These are phyloP conservation scores for Octodonta nipae DNA, from an alignment of 2,888 invertebrate genomes.

Conservation along the genomic window DNA sequence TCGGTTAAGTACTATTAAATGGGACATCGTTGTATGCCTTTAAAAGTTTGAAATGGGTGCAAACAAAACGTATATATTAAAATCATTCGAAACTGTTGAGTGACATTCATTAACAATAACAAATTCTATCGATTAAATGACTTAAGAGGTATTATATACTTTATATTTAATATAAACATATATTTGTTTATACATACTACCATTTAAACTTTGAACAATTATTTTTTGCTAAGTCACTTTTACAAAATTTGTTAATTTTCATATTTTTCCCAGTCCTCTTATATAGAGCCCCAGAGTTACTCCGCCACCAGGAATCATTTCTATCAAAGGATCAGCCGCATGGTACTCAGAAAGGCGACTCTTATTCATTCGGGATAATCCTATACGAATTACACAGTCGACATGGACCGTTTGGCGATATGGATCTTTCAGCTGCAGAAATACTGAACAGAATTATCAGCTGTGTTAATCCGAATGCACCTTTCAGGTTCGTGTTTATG, in stretches of 20 bases:
- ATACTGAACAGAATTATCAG: constrained; percentile 48
- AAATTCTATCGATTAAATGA: too few relatives aligned
- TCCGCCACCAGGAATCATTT: constrained; percentile 39
- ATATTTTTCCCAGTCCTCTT: constrained; percentile 45
- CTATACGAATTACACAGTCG: constrained; percentile 79
- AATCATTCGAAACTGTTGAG: too few relatives aligned
- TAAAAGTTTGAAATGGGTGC: too few relatives aligned
- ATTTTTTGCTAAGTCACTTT: too few relatives aligned
- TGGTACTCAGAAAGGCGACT: constrained; percentile 65
- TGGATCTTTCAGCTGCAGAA: constrained; percentile 52
- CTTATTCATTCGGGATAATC: constrained; percentile 77
- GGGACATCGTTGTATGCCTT: too few relatives aligned
- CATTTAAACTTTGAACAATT: too few relatives aligned
- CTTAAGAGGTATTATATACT: too few relatives aligned
- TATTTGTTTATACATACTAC: too few relatives aligned
- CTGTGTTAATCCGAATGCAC: constrained; percentile 35
- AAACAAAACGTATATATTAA: too few relatives aligned
- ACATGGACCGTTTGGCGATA: constrained; percentile 71
- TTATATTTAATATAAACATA: too few relatives aligned
- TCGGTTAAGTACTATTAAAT: too few relatives aligned
- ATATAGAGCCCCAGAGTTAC: constrained; percentile 70
- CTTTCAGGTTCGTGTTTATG: constrained; percentile 49
- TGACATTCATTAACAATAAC: too few relatives aligned
- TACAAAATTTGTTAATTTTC: constrained; percentile 2
- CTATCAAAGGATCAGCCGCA: constrained; percentile 23